Base-by-base conservation (phyloP, 2,113 vertebrate genomes). In the Plecturocebus donacophilus region DNA sequence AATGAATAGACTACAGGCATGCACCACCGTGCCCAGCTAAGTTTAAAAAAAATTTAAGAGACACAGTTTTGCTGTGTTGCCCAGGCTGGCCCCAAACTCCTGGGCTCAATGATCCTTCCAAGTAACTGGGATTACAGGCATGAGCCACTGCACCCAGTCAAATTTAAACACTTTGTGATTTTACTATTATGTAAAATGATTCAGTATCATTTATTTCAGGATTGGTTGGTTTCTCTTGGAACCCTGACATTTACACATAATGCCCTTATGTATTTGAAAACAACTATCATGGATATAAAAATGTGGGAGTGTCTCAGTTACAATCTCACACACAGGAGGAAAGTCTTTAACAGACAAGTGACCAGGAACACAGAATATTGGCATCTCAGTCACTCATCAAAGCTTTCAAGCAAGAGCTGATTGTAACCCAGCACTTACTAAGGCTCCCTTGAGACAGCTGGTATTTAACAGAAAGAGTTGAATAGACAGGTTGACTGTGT, bases 331-430 rank as follows among this genome's bases (percentile, higher is more conserved):
- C 58, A 81, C 17, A 93, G 54, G 25, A 90, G 40, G 17, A 86
- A 87, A 75, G 21, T 83, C 38, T 94, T 96, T 90, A 96, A 94
- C 93, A 95, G n/a, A 96, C 56, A 95, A 87, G 77, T 85, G 54
- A 77, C 35, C 66, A 94, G 94, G 2, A 95, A 10, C 38, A 84
- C 35, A 91, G 66, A 92, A 40, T 92, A 91, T 66, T 58, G 80
- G 54, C 54, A 94, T 66, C 84, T 96, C 1, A 66, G 58, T 82
- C 82, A 89, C 20, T 88, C n/a, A 88, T 82, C 40, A 94, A 93
- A 95, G 64, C 14, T 83, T 92, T 81, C 49, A 71, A 93, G 58
- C 45, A 86, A 93, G 86, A 97, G 76, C 73, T 4, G 8, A 83
- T 47, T 92, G 77, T 35, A 87, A 54, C 9, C 11, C 38, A 88